Evolutionary conservation across 2,797 vertebrate genomes (phyloP).

Genomic region (Acanthiza pusilla): DNA sequence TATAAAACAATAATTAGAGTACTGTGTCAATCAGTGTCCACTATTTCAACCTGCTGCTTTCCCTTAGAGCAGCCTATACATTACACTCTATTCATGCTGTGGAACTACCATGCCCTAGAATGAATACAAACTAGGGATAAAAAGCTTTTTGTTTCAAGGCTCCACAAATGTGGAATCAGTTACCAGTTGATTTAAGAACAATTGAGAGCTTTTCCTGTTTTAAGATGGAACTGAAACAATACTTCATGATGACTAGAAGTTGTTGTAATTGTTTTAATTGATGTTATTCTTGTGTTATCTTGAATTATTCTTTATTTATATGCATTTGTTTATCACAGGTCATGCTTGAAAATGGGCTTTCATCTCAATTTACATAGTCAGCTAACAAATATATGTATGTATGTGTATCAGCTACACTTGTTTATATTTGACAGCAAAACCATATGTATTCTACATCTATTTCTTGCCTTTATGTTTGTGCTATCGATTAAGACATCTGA

Average conservation of each 20-base stretch:
- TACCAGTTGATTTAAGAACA: constrained; percentile 74
- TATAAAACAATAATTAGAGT: neutral
- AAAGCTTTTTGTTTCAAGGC: constrained; percentile 71
- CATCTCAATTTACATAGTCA: constrained; percentile 64
- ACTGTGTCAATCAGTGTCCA: neutral
- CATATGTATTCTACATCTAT: constrained; percentile 65
- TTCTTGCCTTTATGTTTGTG: constrained; percentile 70
- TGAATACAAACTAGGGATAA: constrained; percentile 68
- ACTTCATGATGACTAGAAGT: constrained; percentile 71
- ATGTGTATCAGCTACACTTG: constrained; percentile 55
- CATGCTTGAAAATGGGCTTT: constrained; percentile 68
- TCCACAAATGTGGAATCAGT: constrained; percentile 73
- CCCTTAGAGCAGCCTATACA: constrained; percentile 37
- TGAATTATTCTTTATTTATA: constrained; percentile 72
- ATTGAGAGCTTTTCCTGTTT: constrained; percentile 73
- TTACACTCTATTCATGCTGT: constrained; percentile 32
- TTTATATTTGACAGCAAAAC: constrained; percentile 69
- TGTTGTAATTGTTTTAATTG: constrained; percentile 73
- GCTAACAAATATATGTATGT: constrained; percentile 48
- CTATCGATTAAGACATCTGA: constrained; percentile 74
- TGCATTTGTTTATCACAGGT: constrained; percentile 67
- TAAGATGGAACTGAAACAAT: constrained; percentile 75
- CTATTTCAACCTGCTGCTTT: constrained; percentile 36
- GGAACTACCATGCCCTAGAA: constrained; percentile 35
- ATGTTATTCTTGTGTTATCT: constrained; percentile 73